Evolutionary conservation across 2,888 invertebrate species (phyloP).

Genomic region (Sthenelais limicola): DNA sequence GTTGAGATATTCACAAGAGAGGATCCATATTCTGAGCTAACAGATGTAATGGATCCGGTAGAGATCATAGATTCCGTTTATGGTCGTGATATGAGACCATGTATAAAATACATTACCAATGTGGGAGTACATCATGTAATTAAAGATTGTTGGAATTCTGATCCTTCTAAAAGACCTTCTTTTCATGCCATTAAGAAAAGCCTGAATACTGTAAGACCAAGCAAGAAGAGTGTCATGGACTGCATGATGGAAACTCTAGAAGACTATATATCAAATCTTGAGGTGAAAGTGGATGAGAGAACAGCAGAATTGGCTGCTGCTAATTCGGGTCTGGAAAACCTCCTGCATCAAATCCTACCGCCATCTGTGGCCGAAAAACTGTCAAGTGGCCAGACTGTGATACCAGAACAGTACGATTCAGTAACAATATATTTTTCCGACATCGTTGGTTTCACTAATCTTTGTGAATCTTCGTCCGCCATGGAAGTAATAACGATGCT

Average conservation of each 20-base stretch:
- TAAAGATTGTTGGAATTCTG: conserved; percentile 60
- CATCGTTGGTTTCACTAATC: conserved; percentile 52
- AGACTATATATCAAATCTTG: conserved; percentile 61
- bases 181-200: conserved; percentile 54
- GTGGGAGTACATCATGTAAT: conserved; percentile 55
- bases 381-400: conserved; percentile 50
- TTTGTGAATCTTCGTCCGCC: conserved; percentile 46
- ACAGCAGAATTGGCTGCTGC: conserved; percentile 56
- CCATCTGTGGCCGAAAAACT: conserved; percentile 56
- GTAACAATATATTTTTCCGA: conserved; percentile 56
- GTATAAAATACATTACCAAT: conserved; percentile 49
- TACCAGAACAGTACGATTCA: conserved; percentile 54
- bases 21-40: conserved; percentile 52
- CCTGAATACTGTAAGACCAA: conserved; percentile 54
- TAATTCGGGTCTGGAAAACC: conserved; percentile 56
- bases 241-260: conserved; percentile 69
- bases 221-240: conserved; percentile 64
- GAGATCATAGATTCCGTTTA: conserved; percentile 51
- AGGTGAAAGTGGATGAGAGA: conserved; percentile 61
- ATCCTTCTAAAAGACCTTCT: conserved; percentile 56
- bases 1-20: conserved; percentile 58
- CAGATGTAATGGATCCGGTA: conserved; percentile 44
- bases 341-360: conserved; percentile 62
- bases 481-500: conserved; percentile 51
- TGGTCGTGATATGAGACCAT: conserved; percentile 57